Evolutionary conservation across 2,113 vertebrate genomes (phyloP).

Genomic region (Epinephelus moara): DNA sequence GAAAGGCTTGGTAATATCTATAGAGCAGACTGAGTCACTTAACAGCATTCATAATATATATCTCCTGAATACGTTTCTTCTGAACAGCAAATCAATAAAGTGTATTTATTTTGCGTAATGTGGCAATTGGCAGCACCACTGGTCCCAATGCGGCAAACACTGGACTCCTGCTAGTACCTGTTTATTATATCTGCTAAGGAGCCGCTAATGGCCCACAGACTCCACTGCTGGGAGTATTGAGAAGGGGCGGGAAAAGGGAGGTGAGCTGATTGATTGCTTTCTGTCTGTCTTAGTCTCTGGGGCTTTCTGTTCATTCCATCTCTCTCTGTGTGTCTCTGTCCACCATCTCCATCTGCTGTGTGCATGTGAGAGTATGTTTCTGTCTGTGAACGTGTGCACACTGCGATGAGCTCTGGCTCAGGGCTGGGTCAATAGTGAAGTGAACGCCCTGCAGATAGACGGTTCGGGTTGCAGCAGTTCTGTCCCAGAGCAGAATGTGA

Average conservation of each 20-base stretch:
- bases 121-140: conserved; percentile 41
- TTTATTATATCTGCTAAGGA: conserved; percentile 62
- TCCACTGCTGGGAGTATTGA: conserved; percentile 33
- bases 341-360: conserved; percentile 8
- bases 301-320: background rate
- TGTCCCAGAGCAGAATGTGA: conserved; percentile 81
- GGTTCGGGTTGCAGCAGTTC: conserved; percentile 75
- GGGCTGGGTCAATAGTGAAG: conserved; percentile 50
- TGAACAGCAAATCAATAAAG: conserved; percentile 60
- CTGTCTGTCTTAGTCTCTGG: conserved; percentile 38
- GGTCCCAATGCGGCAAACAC: conserved; percentile 7
- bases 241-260: background rate
- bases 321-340: conserved; percentile 1
- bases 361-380: conserved; percentile 13
- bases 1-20: background rate
- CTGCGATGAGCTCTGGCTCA: conserved; percentile 31
- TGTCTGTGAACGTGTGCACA: conserved; percentile 10
- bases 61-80: conserved; percentile 34
- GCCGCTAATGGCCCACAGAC: conserved; percentile 57
- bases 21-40: conserved; percentile 13
- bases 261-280: conserved; percentile 64
- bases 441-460: conserved; percentile 38
- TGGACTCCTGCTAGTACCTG: conserved; percentile 44
- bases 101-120: conserved; percentile 62
- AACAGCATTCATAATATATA: conserved; percentile 32